These are phyloP conservation scores for Limanda limanda DNA, from an alignment of 2,113 vertebrate genomes.

Conservation along the genomic window DNA sequence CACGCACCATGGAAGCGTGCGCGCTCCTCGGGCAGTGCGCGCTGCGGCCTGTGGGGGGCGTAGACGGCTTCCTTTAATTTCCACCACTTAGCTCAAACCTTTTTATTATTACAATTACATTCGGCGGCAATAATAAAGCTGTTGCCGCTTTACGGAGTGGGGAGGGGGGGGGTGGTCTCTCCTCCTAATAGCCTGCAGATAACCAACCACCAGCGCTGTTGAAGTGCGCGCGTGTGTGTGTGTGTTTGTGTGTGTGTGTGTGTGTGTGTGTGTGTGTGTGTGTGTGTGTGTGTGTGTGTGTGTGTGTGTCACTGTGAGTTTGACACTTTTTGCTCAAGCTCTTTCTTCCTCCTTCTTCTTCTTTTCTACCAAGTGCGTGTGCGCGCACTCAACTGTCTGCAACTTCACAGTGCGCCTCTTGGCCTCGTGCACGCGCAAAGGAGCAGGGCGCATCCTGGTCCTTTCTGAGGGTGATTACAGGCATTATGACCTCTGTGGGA, in stretches of 20 bases:
- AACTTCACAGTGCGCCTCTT: background rate
- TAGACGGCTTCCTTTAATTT: constrained; percentile 43
- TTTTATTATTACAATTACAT: constrained; percentile 47
- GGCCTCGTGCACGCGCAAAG: constrained; percentile 28
- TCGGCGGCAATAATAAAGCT: constrained; percentile 40
- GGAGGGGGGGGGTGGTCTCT: background rate
- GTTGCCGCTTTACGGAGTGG: constrained; percentile 19
- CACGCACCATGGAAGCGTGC: constrained; percentile 13
- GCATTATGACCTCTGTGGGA: constrained; percentile 73
- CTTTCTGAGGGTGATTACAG: constrained; percentile 65
- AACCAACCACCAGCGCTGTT: constrained; percentile 2
- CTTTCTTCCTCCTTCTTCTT: background rate
- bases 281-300: background rate
- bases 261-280: background rate
- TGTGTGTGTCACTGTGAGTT: constrained; percentile 10
- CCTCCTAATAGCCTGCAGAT: constrained; percentile 7
- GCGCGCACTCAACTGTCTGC: constrained; percentile 16
- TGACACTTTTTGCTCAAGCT: constrained; percentile 3
- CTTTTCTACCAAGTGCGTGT: background rate
- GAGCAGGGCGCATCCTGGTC: constrained; percentile 40
- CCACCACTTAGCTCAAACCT: constrained; percentile 50
- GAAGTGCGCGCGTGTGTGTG: background rate
- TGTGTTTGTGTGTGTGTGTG: background rate
- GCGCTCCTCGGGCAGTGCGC: constrained; percentile 52
- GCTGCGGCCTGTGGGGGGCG: constrained; percentile 70